phyloP scores from a whole-genome alignment of 2,888 invertebrate species.

The Heteromurus nitidus region DNA sequence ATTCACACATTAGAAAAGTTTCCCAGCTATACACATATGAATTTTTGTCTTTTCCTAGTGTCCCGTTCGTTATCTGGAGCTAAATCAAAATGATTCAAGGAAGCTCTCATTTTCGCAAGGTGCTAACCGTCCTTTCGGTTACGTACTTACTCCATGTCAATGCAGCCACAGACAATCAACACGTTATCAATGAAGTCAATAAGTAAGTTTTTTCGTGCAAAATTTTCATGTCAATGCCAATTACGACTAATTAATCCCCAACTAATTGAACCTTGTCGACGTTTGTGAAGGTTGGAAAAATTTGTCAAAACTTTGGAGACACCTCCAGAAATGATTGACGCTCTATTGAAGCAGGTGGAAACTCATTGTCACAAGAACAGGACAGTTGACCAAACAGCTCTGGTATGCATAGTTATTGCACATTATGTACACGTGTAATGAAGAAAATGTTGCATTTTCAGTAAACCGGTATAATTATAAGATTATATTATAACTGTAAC shows the following conservation, averaged over 20 bases:
- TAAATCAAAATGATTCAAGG: conserved; percentile 38
- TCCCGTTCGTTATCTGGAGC: background rate
- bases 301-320: conserved; percentile 52
- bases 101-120: conserved; percentile 50
- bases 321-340: conserved; percentile 64
- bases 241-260: background rate
- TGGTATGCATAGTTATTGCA: conserved; percentile 35
- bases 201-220: conserved; percentile 42
- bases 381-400: conserved; percentile 40
- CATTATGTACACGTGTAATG: no score
- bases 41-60: background rate
- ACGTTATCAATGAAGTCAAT: conserved; percentile 59
- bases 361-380: conserved; percentile 59
- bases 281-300: conserved; percentile 47
- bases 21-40: background rate
- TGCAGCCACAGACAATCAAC: conserved; percentile 52
- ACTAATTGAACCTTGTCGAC: background rate
- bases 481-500: background rate
- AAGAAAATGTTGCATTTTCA: background rate
- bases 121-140: conserved; percentile 41
- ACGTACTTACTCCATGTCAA: conserved; percentile 49
- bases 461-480: background rate
- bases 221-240: background rate
- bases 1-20: no score
- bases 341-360: conserved; percentile 65